phyloP scores from a whole-genome alignment of 2,113 vertebrate species.

The Neolamprologus caudopunctatus region DNA sequence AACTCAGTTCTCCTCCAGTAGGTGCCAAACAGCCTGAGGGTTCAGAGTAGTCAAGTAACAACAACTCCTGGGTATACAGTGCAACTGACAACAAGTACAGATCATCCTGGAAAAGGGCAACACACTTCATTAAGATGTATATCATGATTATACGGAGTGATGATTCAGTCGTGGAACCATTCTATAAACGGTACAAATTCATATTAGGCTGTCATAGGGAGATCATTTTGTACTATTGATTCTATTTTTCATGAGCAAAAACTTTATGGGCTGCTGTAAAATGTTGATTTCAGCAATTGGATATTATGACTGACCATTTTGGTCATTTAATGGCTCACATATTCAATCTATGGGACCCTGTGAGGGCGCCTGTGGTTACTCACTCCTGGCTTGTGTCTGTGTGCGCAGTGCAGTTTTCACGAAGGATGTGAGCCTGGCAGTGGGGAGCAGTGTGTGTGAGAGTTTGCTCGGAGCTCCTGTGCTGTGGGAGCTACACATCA shows the following conservation, averaged over 20 bases:
- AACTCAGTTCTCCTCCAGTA: conserved; percentile 48
- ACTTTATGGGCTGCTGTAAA: conserved; percentile 48
- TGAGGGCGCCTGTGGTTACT: conserved; percentile 17
- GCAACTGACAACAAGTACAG: conserved; percentile 39
- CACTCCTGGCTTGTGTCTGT: conserved; percentile 22
- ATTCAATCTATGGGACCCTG: conserved; percentile 24
- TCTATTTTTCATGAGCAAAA: conserved; percentile 42
- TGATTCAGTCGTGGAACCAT: conserved; percentile 14
- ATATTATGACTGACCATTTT: conserved; percentile 47
- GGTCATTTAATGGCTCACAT: conserved; percentile 47
- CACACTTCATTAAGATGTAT: conserved; percentile 46
- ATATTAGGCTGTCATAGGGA: conserved; percentile 12
- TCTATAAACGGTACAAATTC: conserved; percentile 25
- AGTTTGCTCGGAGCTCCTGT: conserved; percentile 47
- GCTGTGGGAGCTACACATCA: conserved; percentile 58
- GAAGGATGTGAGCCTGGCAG: conserved; percentile 19
- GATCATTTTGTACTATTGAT: conserved; percentile 37
- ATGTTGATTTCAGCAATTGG: conserved; percentile 51
- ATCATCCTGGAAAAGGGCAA: conserved; percentile 36
- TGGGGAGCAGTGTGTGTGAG: conserved; percentile 45
- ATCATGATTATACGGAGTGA: background rate
- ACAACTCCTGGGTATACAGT: conserved; percentile 52
- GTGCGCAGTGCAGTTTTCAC: conserved; percentile 14
- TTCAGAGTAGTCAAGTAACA: conserved; percentile 56
- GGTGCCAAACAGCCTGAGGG: conserved; percentile 57